Evolutionary conservation across 2,888 invertebrate species (phyloP), one percentile per base, ranked within the genome.

Genomic region (Vesta saturnalis): DNA sequence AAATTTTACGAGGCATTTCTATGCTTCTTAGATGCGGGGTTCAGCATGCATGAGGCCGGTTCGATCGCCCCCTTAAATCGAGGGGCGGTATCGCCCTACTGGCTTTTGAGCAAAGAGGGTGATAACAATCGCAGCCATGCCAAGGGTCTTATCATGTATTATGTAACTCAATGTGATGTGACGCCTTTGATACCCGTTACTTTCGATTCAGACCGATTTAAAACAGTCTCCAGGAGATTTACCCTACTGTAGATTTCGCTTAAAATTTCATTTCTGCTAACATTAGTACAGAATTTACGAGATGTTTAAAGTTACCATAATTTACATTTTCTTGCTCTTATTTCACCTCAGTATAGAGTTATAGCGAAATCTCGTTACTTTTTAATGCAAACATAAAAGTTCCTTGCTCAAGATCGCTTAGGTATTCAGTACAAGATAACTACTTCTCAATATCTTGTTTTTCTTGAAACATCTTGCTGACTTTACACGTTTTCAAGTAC

Each of bases 1-100:
- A 80, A 79, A 79, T 81, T 81, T 80, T 80, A 80, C 77, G 77
- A 74, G 77, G 78, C 76, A 80, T 80, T 80, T 80, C 78, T 78
- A 77, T 75, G 79, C 80, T 78, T 78, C 79, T 81, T 80, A 81
- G 75, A 75, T 70, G 74, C 72, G 68, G 74, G 73, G 73, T 75
- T 74, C 75, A 74, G 73, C 78, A 81, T 81, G 80, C 77, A 78
- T 77, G 74, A 77, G 79, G 78, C 80, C 80, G 81, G 79, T 67
- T 81, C 78, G 76, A 77, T 77, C 74, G 73, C 60, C 72, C 74
- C 65, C 64, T 64, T 66, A 70, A 72, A 70, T 61, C 71, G 67
- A 64, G 60, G 73, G 73, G 73, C 59, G 72, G 74, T 65, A 72
- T 71, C 67, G 67, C 65, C 76, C 69, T 72, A 69, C 67, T 76